These are phyloP conservation scores for Drosophila atripex DNA, from an alignment of 2,888 invertebrate species.

Conservation along the genomic window DNA sequence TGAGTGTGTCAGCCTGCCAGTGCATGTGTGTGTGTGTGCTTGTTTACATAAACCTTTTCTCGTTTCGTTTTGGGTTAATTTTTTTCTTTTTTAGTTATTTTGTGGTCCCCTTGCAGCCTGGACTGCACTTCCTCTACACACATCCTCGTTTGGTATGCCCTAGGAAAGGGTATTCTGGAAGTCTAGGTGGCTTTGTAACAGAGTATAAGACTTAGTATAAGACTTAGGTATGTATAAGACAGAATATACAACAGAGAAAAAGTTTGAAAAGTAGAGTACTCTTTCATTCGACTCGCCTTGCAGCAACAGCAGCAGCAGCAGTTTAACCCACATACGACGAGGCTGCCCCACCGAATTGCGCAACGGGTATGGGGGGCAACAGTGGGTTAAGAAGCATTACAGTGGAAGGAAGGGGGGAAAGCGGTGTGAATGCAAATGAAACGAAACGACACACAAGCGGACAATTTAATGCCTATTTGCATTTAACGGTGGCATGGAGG, in stretches of 20 bases:
- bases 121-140: conserved; percentile 8
- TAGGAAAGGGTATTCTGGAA: neutral
- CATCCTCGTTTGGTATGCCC: neutral
- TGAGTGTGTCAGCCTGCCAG: conserved; percentile 4
- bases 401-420: conserved; percentile 15
- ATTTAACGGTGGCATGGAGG: conserved; percentile 55
- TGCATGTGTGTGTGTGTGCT: conserved; percentile 40
- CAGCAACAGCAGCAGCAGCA: too few relatives aligned
- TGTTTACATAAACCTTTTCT: conserved; percentile 75
- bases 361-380: conserved; percentile 44
- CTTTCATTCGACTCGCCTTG: conserved; percentile 17
- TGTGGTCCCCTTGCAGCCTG: conserved; percentile 25
- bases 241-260: too few relatives aligned
- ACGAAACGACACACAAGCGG: conserved; percentile 66
- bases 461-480: conserved; percentile 76
- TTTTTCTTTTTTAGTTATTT: conserved; percentile 27
- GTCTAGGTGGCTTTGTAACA: too few relatives aligned
- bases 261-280: neutral
- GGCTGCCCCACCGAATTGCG: conserved; percentile 44
- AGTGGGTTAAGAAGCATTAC: neutral
- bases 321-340: conserved; percentile 65
- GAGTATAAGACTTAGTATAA: too few relatives aligned
- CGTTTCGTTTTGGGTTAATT: conserved; percentile 48
- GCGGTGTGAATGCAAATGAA: conserved; percentile 66
- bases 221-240: too few relatives aligned